Evolutionary conservation across 2,888 invertebrate genomes (phyloP).

Genomic region (Phytoseiulus persimilis): DNA sequence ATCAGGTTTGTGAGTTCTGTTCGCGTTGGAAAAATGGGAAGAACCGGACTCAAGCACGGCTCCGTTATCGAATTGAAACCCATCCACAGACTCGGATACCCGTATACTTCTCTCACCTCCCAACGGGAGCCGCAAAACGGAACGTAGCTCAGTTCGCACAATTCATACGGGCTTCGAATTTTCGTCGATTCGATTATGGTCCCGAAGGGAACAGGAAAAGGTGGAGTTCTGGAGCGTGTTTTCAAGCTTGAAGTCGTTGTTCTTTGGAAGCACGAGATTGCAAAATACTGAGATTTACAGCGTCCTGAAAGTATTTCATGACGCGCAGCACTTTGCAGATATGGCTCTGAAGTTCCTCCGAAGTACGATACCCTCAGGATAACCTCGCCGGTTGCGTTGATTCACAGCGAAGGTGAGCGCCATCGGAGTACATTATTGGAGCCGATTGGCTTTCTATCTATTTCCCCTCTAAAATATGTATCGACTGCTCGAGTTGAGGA

Average conservation of each 20-base stretch:
- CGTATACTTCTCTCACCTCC: background rate
- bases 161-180: slow-evolving; percentile 16
- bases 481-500: too few species aligned
- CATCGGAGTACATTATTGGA: too few species aligned
- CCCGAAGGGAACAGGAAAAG: background rate
- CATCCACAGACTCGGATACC: background rate
- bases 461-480: too few species aligned
- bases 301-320: background rate
- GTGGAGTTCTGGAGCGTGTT: background rate
- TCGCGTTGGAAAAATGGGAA: background rate
- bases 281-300: too few species aligned
- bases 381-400: background rate
- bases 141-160: slow-evolving; percentile 18
- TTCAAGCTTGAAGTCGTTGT: background rate
- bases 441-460: too few species aligned
- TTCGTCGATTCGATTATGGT: slow-evolving; percentile 29
- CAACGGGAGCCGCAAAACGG: background rate
- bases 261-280: background rate
- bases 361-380: slow-evolving; percentile 7
- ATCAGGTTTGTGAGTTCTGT: background rate
- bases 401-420: background rate
- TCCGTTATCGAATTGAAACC: background rate
- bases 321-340: background rate
- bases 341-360: background rate
- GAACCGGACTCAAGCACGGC: background rate